Evolutionary conservation across 2,797 vertebrate genomes (phyloP), one percentile per base, ranked within the genome.

Genomic region (Salarias fasciatus): DNA sequence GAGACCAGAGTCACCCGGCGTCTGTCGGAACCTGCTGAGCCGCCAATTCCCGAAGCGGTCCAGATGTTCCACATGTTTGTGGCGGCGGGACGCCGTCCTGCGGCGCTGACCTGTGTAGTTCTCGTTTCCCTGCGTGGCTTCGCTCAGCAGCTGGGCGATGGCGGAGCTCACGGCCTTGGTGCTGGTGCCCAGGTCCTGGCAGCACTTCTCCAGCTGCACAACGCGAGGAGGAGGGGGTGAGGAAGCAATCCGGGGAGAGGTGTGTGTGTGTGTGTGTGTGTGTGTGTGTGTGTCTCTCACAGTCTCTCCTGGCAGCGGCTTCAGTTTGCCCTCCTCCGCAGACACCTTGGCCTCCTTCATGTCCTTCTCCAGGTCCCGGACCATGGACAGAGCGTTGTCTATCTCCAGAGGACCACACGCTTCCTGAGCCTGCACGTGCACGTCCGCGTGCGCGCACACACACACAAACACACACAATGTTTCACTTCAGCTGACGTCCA

Each of bases 101-200:
- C n/a, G n/a, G n/a, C n/a, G n/a, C 18, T 12, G 86, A 98, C 97
- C 97, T 88, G 96, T 96, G 69, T 99, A 99, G 87, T 99, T 99
- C 89, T 99, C 97, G 0, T 99, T 98, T 81, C 97, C 97, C 77
- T 97, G 97, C 8, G 96, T 94, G 35, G 95, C 94, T 73, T 98
- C 97, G 29, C 97, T 97, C 55, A 98, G 84, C 24, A 99, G 92
- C 80, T 98, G 95, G 55, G 97, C 97, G 0, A 99, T 95, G 66
- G 97, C 94, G 0, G 97, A 97, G 76, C 94, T 98, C 72, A 99
- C 96, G 0, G 96, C 96, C 87, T 99, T 99, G 2, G 96, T 98
- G 89, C 95, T 96, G 75, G 91, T 96, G n/a, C 96, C 95, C 75
- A 99, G 92, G 57, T 99, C 97, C 86, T 99, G 97, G 10, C 95